Percentiles rank a stretch among this genome's conserved stretches.
These are phyloP conservation scores for Amniataba percoides DNA, from an alignment of 2,797 vertebrate genomes.

Conservation along the genomic window DNA sequence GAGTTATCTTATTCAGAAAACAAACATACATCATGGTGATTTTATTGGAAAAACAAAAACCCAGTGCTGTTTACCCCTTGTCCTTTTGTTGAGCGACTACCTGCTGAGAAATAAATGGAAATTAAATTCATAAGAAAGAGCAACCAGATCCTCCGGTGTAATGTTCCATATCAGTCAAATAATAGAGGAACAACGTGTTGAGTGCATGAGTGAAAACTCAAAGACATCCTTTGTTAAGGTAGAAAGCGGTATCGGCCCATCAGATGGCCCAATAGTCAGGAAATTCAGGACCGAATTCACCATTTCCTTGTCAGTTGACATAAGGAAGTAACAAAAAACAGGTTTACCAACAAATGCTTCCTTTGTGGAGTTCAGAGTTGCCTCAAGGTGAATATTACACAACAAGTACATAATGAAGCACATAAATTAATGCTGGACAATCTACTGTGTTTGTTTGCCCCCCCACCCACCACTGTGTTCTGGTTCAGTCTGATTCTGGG, in stretches of 20 bases:
- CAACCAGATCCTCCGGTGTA: neutral
- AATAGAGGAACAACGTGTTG: constrained; percentile 6
- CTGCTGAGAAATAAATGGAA: constrained; percentile 65
- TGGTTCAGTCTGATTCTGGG: neutral
- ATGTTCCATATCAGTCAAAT: neutral
- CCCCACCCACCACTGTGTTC: accelerated
- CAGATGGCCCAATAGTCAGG: neutral
- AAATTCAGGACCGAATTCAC: neutral
- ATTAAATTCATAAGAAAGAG: constrained; percentile 16
- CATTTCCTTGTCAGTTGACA: constrained; percentile 45
- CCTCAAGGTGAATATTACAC: neutral
- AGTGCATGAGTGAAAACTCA: neutral
- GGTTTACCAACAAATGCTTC: constrained; percentile 47
- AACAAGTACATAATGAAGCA: neutral
- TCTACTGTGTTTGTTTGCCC: neutral
- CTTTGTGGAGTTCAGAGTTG: neutral
- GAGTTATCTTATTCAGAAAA: constrained; percentile 24
- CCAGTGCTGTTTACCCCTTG: constrained; percentile 65
- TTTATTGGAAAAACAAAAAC: neutral
- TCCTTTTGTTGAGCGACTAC: constrained; percentile 56
- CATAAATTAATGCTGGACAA: neutral
- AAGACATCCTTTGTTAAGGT: constrained; percentile 29
- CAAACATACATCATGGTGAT: constrained; percentile 15
- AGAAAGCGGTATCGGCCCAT: neutral
- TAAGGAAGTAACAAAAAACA: constrained; percentile 53